Conservation (phyloP, 2,888 invertebrate species). For the Taphrorychus bicolor region DNA sequence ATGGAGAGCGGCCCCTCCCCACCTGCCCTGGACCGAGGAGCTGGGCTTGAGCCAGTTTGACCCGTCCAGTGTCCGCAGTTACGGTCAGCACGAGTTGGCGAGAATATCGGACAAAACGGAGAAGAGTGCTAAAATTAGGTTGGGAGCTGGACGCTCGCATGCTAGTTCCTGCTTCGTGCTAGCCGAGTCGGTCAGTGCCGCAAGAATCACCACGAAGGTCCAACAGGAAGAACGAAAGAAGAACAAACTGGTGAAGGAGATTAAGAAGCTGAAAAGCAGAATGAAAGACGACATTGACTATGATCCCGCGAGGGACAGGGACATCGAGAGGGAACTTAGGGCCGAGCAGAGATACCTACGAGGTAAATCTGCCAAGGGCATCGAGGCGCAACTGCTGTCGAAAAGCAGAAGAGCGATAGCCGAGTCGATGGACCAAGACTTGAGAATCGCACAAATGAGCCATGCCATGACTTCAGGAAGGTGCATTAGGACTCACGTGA, state of each 20-base stretch:
- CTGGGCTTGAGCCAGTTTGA: constrained; percentile 72
- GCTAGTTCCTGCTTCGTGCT: constrained; percentile 70
- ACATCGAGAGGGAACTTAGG: constrained; percentile 56
- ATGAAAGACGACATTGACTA: constrained; percentile 61
- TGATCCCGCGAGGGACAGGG: constrained; percentile 59
- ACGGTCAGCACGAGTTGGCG: constrained; percentile 72
- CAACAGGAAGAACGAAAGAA: constrained; percentile 62
- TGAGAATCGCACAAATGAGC: constrained; percentile 49
- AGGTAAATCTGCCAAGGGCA: constrained; percentile 56
- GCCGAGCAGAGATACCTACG: constrained; percentile 65
- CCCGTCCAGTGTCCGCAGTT: constrained; percentile 70
- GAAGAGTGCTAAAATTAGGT: constrained; percentile 72
- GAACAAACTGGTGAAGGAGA: constrained; percentile 60
- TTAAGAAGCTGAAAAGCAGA: constrained; percentile 58
- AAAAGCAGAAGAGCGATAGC: constrained; percentile 65
- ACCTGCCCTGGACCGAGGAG: constrained; percentile 78
- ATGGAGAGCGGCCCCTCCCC: constrained; percentile 66
- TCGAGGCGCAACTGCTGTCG: constrained; percentile 70
- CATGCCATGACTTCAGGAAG: constrained; percentile 48
- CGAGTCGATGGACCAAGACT: constrained; percentile 5
- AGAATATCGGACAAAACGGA: constrained; percentile 72
- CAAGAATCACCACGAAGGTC: constrained; percentile 70
- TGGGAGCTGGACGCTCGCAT: constrained; percentile 62
- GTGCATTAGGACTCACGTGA: constrained; percentile 54
- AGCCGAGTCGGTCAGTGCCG: constrained; percentile 68